These are phyloP conservation scores for Spatula clypeata DNA, from an alignment of 2,797 vertebrate genomes.

Conservation along the genomic window DNA sequence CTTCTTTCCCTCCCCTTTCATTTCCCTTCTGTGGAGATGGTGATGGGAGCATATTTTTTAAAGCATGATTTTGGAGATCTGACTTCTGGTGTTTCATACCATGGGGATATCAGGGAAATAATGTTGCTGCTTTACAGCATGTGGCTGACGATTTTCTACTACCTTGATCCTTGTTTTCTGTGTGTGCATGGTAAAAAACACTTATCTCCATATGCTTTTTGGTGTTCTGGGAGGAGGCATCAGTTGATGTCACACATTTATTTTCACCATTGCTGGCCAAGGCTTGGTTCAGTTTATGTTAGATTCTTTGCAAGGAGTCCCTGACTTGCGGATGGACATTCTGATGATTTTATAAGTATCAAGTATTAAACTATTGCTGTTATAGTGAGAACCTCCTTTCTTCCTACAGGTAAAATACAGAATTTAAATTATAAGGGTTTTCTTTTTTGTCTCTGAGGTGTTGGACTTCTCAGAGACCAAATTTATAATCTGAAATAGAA, in stretches of 20 bases:
- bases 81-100: background rate
- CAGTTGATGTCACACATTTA: background rate
- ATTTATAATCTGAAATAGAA: background rate
- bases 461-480: background rate
- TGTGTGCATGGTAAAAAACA: background rate
- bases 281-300: background rate
- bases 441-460: background rate
- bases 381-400: background rate
- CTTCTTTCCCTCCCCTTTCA: background rate
- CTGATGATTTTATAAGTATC: background rate
- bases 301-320: background rate
- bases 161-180: background rate
- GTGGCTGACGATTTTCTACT: background rate
- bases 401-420: background rate
- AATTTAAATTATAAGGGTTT: background rate
- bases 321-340: background rate
- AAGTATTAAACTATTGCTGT: background rate
- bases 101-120: accelerated
- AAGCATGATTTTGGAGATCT: background rate
- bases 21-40: background rate
- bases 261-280: background rate
- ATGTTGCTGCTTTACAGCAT: background rate
- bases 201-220: background rate
- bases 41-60: background rate
- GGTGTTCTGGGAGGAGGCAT: background rate